These are phyloP conservation scores for Lasioglossum baleicum DNA, from an alignment of 1,140 invertebrate genomes.

Conservation along the genomic window DNA sequence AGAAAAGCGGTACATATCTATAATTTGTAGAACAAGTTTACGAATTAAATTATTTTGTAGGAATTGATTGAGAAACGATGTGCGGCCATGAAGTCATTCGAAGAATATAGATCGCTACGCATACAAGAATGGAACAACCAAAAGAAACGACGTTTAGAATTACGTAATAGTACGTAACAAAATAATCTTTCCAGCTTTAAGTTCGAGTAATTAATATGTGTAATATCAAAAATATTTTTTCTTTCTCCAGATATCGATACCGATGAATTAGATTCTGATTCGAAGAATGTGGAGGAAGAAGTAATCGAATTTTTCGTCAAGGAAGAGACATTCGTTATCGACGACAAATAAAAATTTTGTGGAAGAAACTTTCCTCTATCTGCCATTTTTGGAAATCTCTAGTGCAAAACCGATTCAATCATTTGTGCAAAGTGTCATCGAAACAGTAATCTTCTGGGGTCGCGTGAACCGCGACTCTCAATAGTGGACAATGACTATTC, in stretches of 20 bases:
- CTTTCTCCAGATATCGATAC: slow-evolving; percentile 91
- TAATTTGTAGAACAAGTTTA: background rate
- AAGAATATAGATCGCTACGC: slow-evolving; percentile 88
- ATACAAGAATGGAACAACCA: slow-evolving; percentile 87
- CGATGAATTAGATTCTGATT: slow-evolving; percentile 92
- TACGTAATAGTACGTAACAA: slow-evolving; percentile 89
- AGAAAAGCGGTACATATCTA: background rate
- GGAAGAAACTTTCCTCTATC: slow-evolving; percentile 40
- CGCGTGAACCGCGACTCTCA: slow-evolving; percentile 39
- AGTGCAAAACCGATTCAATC: slow-evolving; percentile 43
- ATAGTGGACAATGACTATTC: slow-evolving; percentile 58
- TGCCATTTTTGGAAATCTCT: slow-evolving; percentile 65
- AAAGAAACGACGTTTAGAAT: slow-evolving; percentile 89
- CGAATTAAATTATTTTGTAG: slow-evolving; percentile 71
- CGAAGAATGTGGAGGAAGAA: slow-evolving; percentile 95
- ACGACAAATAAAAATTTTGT: slow-evolving; percentile 77
- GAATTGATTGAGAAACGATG: slow-evolving; percentile 97
- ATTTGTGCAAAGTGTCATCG: slow-evolving; percentile 50
- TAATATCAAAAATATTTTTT: slow-evolving; percentile 45
- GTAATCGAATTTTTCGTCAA: slow-evolving; percentile 98
- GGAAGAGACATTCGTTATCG: slow-evolving; percentile 93
- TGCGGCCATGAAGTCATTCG: slow-evolving; percentile 92
- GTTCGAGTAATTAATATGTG: slow-evolving; percentile 22
- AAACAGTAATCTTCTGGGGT: slow-evolving; percentile 34
- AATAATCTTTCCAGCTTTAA: slow-evolving; percentile 67